Conservation (phyloP, 2,113 vertebrate genomes). For the Bolborhynchus lineola region DNA sequence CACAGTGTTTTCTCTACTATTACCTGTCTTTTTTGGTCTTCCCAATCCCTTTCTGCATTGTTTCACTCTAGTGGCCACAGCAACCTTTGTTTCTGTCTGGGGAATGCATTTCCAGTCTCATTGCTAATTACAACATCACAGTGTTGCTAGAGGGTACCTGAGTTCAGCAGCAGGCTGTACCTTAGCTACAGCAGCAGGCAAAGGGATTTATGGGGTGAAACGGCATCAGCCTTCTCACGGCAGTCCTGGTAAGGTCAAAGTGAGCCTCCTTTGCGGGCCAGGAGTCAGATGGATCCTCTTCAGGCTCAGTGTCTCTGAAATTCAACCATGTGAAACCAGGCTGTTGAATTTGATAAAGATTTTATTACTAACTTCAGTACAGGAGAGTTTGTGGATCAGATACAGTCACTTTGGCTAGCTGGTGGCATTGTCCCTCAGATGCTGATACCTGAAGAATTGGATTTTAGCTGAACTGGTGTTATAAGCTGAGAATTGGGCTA, state of each 20-base stretch:
- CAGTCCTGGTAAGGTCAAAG: background rate
- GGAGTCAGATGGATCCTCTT: background rate
- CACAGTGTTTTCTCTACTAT: background rate
- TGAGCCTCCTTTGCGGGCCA: background rate
- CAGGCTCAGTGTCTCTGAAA: background rate
- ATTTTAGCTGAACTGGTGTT: background rate
- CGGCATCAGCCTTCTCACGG: background rate
- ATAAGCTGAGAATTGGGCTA: background rate
- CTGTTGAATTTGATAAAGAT: background rate
- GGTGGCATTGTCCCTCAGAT: background rate
- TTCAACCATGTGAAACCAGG: background rate
- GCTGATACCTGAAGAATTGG: background rate
- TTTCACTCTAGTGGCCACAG: conserved; percentile 20
- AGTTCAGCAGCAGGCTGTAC: too few relatives aligned
- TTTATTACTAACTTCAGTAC: background rate
- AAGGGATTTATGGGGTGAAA: background rate
- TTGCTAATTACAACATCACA: conserved; percentile 10
- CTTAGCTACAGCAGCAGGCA: background rate
- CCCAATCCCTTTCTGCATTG: background rate
- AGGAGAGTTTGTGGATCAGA: background rate
- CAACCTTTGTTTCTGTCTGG: conserved; percentile 25
- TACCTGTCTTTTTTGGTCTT: conserved; percentile 8
- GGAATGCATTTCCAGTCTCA: background rate
- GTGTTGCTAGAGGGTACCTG: background rate
- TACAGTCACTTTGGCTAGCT: background rate